A percentile compares a stretch with the other conserved stretches of the same genome.
Evolutionary conservation across 2,113 vertebrate genomes (phyloP).

Genomic region (Leucosticte australis): DNA sequence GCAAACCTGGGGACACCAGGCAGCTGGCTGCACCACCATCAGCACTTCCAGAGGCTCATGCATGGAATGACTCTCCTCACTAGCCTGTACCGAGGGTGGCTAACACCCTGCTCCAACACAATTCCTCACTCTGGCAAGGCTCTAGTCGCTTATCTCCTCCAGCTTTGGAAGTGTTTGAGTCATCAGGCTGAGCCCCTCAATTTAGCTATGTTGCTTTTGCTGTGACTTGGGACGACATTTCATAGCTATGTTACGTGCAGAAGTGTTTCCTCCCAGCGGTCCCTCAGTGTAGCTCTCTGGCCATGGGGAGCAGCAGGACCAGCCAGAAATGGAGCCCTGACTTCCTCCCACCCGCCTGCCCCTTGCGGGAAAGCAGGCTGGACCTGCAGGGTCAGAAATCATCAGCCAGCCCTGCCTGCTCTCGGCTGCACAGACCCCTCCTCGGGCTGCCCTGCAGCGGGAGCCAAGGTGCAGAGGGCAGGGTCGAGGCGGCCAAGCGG

Average conservation of each 20-base stretch:
- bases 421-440: fast-evolving
- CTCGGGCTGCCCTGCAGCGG: neutral
- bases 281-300: fast-evolving
- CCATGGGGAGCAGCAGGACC: neutral
- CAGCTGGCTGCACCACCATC: neutral
- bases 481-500: neutral
- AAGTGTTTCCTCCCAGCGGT: neutral
- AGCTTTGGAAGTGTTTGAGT: neutral
- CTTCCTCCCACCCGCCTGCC: neutral
- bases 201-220: neutral
- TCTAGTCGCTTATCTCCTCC: neutral
- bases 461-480: neutral
- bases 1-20: neutral
- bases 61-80: neutral
- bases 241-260: neutral
- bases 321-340: neutral
- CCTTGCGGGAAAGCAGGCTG: neutral
- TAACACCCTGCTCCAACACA: neutral
- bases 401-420: neutral
- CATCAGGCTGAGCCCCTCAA: neutral
- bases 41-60: neutral
- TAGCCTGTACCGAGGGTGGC: neutral
- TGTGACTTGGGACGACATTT: neutral
- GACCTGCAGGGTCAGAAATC: neutral
- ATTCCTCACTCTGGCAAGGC: neutral